These are phyloP conservation scores for Danionella dracula DNA, from an alignment of 2,797 vertebrate species.

Conservation along the genomic window DNA sequence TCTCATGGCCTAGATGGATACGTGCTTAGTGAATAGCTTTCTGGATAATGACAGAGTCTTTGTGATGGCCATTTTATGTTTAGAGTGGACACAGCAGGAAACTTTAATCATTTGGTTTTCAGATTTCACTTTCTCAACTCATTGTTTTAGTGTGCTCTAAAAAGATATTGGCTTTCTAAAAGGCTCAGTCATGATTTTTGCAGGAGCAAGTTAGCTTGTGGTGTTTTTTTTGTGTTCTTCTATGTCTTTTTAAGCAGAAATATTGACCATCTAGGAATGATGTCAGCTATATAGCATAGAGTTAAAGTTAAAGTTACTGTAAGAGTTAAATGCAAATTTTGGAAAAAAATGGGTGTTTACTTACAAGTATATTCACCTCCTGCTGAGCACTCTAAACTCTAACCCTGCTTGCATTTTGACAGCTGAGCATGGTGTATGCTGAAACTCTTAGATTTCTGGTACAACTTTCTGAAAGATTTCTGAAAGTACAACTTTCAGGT, in stretches of 20 bases:
- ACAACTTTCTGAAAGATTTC: no score
- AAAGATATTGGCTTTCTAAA: neutral
- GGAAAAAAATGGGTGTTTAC: no score
- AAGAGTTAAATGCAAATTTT: no score
- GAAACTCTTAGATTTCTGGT: no score
- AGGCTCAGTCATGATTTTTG: neutral
- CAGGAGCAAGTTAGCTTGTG: neutral
- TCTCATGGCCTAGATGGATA: slow-evolving; percentile 35
- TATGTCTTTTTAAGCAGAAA: neutral
- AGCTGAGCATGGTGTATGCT: no score
- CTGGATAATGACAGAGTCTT: slow-evolving; percentile 36
- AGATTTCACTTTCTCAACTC: slow-evolving; percentile 4
- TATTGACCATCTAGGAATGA: neutral
- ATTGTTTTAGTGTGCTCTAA: neutral
- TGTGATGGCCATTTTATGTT: slow-evolving; percentile 14
- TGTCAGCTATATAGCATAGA: neutral
- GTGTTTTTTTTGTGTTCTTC: neutral
- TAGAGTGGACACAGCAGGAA: slow-evolving; percentile 1
- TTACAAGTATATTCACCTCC: no score
- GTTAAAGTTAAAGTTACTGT: no score
- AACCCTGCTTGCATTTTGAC: no score
- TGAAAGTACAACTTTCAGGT: no score
- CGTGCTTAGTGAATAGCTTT: slow-evolving; percentile 37
- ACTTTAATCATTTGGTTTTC: slow-evolving; percentile 10
- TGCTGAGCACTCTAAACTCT: no score